Evolutionary conservation across 2,113 vertebrate genomes (phyloP).

Genomic region (Turnix velox): DNA sequence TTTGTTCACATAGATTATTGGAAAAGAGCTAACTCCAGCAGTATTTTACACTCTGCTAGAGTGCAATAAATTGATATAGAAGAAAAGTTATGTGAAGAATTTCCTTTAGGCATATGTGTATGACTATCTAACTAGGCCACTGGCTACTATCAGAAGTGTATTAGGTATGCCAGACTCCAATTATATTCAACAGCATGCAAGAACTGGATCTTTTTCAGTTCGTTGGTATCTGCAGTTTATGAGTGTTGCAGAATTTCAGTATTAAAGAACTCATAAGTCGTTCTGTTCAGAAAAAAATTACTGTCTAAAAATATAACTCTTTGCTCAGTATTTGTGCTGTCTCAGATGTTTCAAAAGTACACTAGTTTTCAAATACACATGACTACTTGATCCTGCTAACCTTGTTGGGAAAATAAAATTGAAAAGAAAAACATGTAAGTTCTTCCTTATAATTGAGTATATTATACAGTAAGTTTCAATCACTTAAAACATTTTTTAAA

Average conservation of each 20-base stretch:
- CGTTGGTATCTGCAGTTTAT: neutral
- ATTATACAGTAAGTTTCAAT: neutral
- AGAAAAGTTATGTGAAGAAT: neutral
- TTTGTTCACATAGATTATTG: neutral
- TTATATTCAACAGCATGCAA: neutral
- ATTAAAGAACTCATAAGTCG: neutral
- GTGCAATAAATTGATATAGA: neutral
- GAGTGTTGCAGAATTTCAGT: neutral
- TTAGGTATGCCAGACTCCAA: neutral
- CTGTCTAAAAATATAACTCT: neutral
- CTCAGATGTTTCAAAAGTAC: neutral
- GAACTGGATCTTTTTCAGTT: neutral
- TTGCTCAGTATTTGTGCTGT: neutral
- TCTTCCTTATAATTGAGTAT: neutral
- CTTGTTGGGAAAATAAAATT: neutral
- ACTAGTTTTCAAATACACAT: neutral
- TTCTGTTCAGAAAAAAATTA: neutral
- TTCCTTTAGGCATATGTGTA: neutral
- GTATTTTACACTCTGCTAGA: neutral
- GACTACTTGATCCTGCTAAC: neutral
- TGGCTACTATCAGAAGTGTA: neutral
- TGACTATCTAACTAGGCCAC: neutral
- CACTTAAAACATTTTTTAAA: neutral
- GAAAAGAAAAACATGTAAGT: neutral
- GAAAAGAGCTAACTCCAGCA: neutral